Conservation (phyloP, 2,888 invertebrate genomes). For the Lasioglossum figueresi region DNA sequence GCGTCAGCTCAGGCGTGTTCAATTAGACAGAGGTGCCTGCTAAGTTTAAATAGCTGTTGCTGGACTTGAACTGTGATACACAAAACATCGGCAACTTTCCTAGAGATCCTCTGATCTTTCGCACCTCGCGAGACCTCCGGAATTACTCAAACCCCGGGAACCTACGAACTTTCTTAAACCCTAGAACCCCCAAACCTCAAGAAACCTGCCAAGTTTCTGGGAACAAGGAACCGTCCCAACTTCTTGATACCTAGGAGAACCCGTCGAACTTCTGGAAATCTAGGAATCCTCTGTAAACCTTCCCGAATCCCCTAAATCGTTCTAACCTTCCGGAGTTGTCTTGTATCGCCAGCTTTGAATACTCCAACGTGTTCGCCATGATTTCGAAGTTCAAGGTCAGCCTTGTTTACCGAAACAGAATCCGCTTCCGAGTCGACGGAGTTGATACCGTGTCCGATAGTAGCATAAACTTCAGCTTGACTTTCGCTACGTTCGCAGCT, state of each 20-base stretch:
- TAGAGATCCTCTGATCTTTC: not conserved
- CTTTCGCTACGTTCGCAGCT: not conserved
- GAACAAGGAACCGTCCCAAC: not conserved
- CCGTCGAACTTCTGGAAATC: not conserved
- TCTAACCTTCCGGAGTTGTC: not conserved
- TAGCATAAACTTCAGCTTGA: not conserved
- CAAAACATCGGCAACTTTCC: slow-evolving; percentile 1
- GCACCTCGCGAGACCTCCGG: not conserved
- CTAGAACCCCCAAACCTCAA: slow-evolving; percentile 2
- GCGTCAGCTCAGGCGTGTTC: not conserved
- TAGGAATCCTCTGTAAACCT: not conserved
- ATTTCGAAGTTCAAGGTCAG: not conserved
- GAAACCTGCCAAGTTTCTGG: not conserved
- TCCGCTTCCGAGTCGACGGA: not conserved
- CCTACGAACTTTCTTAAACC: slow-evolving; percentile 10
- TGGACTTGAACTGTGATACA: not conserved
- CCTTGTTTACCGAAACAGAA: not conserved
- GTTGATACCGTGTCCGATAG: not conserved
- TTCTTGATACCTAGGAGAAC: not conserved
- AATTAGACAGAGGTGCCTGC: not conserved
- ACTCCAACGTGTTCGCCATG: not conserved
- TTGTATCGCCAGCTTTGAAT: not conserved
- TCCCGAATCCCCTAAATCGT: slow-evolving; percentile 7
- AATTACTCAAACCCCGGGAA: slow-evolving; percentile 2
- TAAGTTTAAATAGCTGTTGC: slow-evolving; percentile 17